These are phyloP conservation scores for Athetis lepigone DNA, from an alignment of 2,888 invertebrate genomes.

Conservation along the genomic window DNA sequence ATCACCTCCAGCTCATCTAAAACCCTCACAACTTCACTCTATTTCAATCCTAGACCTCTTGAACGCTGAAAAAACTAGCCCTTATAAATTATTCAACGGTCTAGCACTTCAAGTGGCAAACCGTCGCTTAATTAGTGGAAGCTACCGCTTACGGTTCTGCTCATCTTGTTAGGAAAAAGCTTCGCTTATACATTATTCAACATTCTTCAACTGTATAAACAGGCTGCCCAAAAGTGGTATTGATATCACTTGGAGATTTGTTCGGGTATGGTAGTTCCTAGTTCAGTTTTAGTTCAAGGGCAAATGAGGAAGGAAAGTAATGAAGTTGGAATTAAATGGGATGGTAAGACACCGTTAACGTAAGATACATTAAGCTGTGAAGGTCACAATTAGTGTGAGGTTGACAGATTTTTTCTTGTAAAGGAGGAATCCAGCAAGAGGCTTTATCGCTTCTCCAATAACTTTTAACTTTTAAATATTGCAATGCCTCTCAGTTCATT, in stretches of 20 bases:
- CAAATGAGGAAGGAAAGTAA: no score
- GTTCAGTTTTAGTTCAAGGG: constrained; percentile 5
- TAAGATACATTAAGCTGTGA: no score
- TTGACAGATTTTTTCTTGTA: no score
- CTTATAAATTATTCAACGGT: constrained; percentile 50
- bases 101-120: constrained; percentile 42
- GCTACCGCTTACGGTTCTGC: constrained; percentile 45
- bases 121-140: constrained; percentile 54
- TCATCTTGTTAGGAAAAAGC: constrained; percentile 57
- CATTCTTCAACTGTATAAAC: constrained; percentile 48
- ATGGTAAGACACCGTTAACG: no score
- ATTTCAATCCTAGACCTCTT: constrained; percentile 40
- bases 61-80: constrained; percentile 40
- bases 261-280: constrained; percentile 3
- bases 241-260: constrained; percentile 41
- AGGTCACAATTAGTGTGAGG: no score
- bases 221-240: constrained; percentile 43
- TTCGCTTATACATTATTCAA: constrained; percentile 51
- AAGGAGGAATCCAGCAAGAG: no score
- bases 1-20: neutral
- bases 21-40: constrained; percentile 13
- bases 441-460: no score
- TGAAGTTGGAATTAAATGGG: no score
- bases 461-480: no score
- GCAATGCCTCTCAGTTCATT: no score